Conservation (phyloP, 1,140 invertebrate species). For the Drosophila elegans region DNA sequence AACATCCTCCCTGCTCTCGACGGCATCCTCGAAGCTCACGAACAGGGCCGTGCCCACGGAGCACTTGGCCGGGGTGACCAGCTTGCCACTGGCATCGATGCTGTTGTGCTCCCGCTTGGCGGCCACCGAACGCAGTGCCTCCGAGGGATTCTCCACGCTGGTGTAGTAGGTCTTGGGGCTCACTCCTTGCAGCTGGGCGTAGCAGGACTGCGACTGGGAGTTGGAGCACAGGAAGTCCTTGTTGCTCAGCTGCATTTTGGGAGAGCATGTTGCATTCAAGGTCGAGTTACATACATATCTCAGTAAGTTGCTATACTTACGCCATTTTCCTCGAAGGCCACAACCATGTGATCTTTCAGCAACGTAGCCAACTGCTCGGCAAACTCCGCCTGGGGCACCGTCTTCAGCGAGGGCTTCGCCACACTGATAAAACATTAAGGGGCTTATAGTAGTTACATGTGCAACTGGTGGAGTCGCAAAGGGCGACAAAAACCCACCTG, state of each 20-base stretch:
- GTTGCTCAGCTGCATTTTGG: constrained; percentile 52
- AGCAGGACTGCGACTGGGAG: constrained; percentile 65
- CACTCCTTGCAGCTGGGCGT: constrained; percentile 64
- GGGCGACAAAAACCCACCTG: constrained; percentile 59
- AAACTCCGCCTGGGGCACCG: constrained; percentile 68
- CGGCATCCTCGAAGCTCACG: constrained; percentile 85
- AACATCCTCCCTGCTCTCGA: constrained; percentile 73
- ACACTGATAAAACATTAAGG: constrained; percentile 24
- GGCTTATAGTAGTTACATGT: background rate
- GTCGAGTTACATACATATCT: background rate
- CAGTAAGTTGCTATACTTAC: constrained; percentile 59
- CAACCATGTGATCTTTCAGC: constrained; percentile 74
- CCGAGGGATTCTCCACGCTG: constrained; percentile 74
- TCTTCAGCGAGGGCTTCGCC: constrained; percentile 63
- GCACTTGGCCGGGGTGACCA: constrained; percentile 62
- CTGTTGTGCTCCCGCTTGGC: constrained; percentile 60
- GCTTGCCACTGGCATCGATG: constrained; percentile 63
- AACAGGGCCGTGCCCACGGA: constrained; percentile 67
- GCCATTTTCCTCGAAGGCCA: constrained; percentile 78
- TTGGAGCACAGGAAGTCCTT: constrained; percentile 75
- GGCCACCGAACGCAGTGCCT: constrained; percentile 63
- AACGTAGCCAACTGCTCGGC: constrained; percentile 50
- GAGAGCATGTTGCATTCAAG: background rate
- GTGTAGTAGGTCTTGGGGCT: constrained; percentile 77
- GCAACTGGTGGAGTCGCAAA: constrained; percentile 11